phyloP scores from a whole-genome alignment of 2,113 vertebrate genomes.

The Eudyptes chrysolophus region DNA sequence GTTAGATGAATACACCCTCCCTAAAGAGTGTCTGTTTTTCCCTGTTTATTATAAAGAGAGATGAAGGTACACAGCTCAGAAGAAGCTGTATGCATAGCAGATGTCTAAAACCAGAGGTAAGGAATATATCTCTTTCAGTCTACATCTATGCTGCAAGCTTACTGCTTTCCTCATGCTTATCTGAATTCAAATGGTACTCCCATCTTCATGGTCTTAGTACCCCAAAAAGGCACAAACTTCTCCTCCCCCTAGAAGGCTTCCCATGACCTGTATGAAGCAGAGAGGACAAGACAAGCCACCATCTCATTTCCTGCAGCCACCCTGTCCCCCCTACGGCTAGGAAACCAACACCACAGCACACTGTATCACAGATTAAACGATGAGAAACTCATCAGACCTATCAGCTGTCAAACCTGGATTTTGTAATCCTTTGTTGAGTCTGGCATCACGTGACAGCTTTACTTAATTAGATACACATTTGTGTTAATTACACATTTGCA shows the following conservation, averaged over 20 bases:
- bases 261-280: neutral
- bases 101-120: neutral
- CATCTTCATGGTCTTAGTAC: neutral
- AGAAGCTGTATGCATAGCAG: neutral
- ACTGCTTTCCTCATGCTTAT: neutral
- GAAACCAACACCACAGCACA: neutral
- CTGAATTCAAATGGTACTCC: neutral
- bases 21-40: neutral
- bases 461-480: neutral
- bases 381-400: neutral
- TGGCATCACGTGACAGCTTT: neutral
- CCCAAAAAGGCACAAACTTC: neutral
- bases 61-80: neutral
- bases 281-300: neutral
- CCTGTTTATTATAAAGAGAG: neutral
- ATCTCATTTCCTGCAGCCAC: neutral
- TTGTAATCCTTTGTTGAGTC: neutral
- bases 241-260: neutral
- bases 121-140: neutral
- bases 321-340: neutral
- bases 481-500: neutral
- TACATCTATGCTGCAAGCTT: neutral
- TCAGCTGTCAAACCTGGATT: neutral
- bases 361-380: fast-evolving
- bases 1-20: neutral